Evolutionary conservation across 2,113 vertebrate species (phyloP).

Genomic region (Pyxicephalus adspersus): DNA sequence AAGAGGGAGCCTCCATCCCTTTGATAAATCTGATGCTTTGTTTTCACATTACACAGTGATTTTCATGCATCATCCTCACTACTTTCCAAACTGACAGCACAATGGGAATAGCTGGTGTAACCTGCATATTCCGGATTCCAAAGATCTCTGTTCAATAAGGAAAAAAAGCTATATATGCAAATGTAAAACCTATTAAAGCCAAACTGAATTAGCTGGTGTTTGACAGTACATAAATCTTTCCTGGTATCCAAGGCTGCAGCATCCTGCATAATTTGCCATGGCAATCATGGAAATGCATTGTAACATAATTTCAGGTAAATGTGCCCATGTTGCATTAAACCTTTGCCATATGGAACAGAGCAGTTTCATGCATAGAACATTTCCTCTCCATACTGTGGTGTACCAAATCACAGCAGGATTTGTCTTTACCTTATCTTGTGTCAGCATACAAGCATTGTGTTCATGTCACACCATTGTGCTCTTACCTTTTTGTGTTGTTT

Average conservation of each 20-base stretch:
- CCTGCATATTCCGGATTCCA: slow-evolving; percentile 6
- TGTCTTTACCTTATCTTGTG: neutral
- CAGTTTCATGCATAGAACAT: slow-evolving; percentile 11
- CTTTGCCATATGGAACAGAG: neutral
- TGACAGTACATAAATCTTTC: slow-evolving; percentile 48
- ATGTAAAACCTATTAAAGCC: slow-evolving; percentile 33
- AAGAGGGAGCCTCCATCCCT: neutral
- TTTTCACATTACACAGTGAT: slow-evolving; percentile 25
- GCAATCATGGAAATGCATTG: slow-evolving; percentile 12
- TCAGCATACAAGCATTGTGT: slow-evolving; percentile 28
- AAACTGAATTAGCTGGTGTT: slow-evolving; percentile 39
- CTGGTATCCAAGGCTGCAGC: slow-evolving; percentile 28
- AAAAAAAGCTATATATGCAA: slow-evolving; percentile 37
- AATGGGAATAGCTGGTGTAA: slow-evolving; percentile 1
- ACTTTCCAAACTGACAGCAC: slow-evolving; percentile 16
- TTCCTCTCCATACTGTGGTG: neutral
- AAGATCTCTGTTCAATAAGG: neutral
- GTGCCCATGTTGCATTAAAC: neutral
- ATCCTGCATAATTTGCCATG: slow-evolving; percentile 14
- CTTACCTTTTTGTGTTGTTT: slow-evolving; percentile 43
- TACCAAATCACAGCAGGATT: slow-evolving; percentile 1
- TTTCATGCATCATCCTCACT: slow-evolving; percentile 10
- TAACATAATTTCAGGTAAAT: neutral
- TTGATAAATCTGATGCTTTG: slow-evolving; percentile 16
- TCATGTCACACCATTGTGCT: slow-evolving; percentile 21